A percentile compares a stretch with the other conserved stretches of the same genome.
Evolutionary conservation across 1,140 invertebrate species (phyloP).

Genomic region (Ostrea edulis): DNA sequence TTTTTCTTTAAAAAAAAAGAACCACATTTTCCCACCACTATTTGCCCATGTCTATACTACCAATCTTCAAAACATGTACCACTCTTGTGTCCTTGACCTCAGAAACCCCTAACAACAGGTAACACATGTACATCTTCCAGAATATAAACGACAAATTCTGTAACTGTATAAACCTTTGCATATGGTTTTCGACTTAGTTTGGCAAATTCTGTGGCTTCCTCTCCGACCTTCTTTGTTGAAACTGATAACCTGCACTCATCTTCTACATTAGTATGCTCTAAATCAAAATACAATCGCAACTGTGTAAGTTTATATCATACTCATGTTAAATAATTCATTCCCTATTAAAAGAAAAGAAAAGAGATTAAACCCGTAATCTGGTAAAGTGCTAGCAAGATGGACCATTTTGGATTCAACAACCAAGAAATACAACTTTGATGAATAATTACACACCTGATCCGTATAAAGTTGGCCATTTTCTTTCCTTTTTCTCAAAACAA

Average conservation of each 20-base stretch:
- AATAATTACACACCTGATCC: no score
- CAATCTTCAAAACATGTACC: neutral
- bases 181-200: slow-evolving; percentile 56
- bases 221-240: slow-evolving; percentile 59
- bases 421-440: no score
- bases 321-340: no score
- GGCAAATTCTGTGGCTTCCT: slow-evolving; percentile 64
- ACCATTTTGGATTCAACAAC: no score
- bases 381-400: no score
- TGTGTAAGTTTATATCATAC: neutral
- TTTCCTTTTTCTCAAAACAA: no score
- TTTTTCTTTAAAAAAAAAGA: neutral
- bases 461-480: no score
- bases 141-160: neutral
- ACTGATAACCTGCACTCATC: slow-evolving; percentile 64
- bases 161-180: slow-evolving; percentile 10
- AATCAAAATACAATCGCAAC: neutral
- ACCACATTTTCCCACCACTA: neutral
- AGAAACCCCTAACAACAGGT: neutral
- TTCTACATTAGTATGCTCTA: slow-evolving; percentile 48
- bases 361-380: no score
- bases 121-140: neutral
- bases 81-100: neutral
- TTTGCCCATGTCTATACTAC: neutral
- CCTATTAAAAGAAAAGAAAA: no score